Evolutionary conservation across 2,797 vertebrate species (phyloP).

Genomic region (Varecia variegata): DNA sequence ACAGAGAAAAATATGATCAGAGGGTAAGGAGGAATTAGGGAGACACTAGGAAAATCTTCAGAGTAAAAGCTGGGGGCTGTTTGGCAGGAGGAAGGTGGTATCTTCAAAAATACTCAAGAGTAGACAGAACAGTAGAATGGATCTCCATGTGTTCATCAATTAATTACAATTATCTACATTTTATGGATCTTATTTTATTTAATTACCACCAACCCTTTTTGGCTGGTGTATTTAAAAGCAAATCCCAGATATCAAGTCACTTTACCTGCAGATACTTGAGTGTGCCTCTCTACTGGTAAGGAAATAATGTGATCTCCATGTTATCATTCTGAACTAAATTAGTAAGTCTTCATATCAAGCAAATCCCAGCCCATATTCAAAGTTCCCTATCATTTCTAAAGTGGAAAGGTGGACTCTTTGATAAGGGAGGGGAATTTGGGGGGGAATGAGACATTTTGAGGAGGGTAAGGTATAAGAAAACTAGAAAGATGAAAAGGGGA

Average conservation of each 20-base stretch:
- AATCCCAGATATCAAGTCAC: background rate
- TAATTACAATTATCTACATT: background rate
- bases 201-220: background rate
- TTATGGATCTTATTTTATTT: background rate
- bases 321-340: background rate
- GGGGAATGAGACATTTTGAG: background rate
- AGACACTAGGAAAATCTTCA: background rate
- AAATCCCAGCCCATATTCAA: background rate
- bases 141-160: too few species aligned
- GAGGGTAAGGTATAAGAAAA: background rate
- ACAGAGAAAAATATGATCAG: background rate
- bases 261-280: background rate
- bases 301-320: background rate
- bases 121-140: background rate
- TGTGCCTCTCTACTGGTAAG: background rate
- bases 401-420: background rate
- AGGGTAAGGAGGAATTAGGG: background rate
- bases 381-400: background rate
- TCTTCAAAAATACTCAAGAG: background rate
- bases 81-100: background rate
- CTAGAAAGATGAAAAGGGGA: background rate
- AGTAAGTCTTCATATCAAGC: background rate
- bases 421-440: background rate
- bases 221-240: background rate
- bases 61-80: background rate